Percentiles rank a stretch among this genome's conserved stretches.
phyloP scores from a whole-genome alignment of 2,888 invertebrate genomes.

The Eupithecia tripunctaria region DNA sequence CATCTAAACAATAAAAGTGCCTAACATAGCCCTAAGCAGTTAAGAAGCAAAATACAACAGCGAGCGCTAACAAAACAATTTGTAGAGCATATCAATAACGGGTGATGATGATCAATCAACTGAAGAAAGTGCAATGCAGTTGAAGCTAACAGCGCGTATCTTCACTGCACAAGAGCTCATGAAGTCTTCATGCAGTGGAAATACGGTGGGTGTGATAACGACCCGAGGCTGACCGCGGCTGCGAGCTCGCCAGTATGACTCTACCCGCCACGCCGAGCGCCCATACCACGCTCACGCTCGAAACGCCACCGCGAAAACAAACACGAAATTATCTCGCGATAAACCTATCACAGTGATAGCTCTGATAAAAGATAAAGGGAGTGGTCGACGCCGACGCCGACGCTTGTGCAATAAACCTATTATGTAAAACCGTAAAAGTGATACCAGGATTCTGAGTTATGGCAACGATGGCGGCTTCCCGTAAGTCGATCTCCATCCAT shows the following conservation, averaged over 20 bases:
- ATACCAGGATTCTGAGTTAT: conserved; percentile 57
- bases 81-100: conserved; percentile 13
- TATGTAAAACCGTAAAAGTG: conserved; percentile 69
- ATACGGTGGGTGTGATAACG: conserved; percentile 48
- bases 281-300: conserved; percentile 57
- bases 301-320: conserved; percentile 69
- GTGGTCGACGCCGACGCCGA: conserved; percentile 77
- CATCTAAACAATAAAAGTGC: no score
- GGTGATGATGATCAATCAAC: conserved; percentile 1
- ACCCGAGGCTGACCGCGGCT: conserved; percentile 39
- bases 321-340: conserved; percentile 79
- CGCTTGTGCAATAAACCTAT: conserved; percentile 63
- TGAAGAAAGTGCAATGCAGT: conserved; percentile 27
- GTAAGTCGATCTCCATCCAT: conserved; percentile 85
- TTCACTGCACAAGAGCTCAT: conserved; percentile 23
- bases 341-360: conserved; percentile 64
- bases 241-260: conserved; percentile 59
- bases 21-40: neutral
- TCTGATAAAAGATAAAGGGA: conserved; percentile 79
- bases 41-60: neutral
- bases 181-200: conserved; percentile 34
- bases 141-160: conserved; percentile 22
- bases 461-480: conserved; percentile 73
- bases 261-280: conserved; percentile 68
- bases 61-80: neutral